Evolutionary conservation across 1,140 invertebrate genomes (phyloP).

Genomic region (Eupeodes corollae): DNA sequence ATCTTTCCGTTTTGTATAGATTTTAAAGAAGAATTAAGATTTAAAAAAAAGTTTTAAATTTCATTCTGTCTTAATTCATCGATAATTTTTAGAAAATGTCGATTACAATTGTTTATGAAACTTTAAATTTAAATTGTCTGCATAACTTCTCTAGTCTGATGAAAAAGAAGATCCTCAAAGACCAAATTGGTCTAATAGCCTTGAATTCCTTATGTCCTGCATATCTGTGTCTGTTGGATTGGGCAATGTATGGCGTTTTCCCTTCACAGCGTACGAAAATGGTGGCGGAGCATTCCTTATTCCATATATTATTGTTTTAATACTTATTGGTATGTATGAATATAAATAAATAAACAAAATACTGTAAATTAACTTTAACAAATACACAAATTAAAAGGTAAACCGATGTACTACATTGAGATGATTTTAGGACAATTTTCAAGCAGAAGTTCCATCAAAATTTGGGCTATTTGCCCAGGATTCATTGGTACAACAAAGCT

Average conservation of each 20-base stretch:
- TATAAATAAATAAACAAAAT: not conserved
- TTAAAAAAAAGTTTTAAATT: too few relatives aligned
- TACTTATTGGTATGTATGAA: conserved; percentile 55
- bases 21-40: too few relatives aligned
- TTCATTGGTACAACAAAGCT: conserved; percentile 40
- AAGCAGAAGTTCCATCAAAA: conserved; percentile 51
- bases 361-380: not conserved
- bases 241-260: conserved; percentile 55
- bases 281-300: conserved; percentile 62
- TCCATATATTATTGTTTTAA: conserved; percentile 71
- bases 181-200: conserved; percentile 67
- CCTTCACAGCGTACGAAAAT: conserved; percentile 73
- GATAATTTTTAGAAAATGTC: too few relatives aligned
- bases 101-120: too few relatives aligned
- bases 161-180: too few relatives aligned
- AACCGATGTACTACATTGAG: conserved; percentile 77
- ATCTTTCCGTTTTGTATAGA: too few relatives aligned
- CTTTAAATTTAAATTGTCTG: too few relatives aligned
- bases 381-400: conserved; percentile 21
- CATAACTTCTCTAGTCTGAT: too few relatives aligned
- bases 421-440: conserved; percentile 63
- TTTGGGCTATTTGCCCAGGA: conserved; percentile 41
- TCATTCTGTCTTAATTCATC: too few relatives aligned
- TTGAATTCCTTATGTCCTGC: conserved; percentile 82
- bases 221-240: conserved; percentile 81